These are phyloP conservation scores for Drosophila pallidifrons DNA, from an alignment of 1,140 invertebrate species.

Conservation along the genomic window DNA sequence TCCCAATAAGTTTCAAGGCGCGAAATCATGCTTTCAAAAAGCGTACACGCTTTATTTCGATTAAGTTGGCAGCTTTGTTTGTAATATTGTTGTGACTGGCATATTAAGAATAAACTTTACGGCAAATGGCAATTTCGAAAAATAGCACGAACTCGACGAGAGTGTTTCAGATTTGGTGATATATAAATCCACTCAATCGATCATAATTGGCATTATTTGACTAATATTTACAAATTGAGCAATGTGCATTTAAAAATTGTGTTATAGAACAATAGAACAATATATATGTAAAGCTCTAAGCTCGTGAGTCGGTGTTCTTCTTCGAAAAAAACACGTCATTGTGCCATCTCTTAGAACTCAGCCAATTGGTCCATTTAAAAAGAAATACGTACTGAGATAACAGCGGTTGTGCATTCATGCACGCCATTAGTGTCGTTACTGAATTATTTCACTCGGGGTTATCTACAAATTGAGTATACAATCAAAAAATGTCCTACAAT, in stretches of 20 bases:
- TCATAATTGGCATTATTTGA: too few species aligned
- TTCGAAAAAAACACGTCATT: constrained; percentile 13
- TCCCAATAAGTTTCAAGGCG: too few species aligned
- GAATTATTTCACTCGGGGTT: neutral
- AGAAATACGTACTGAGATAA: neutral
- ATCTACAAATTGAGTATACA: neutral
- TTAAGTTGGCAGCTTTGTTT: neutral
- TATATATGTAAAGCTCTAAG: too few species aligned
- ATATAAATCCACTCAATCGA: too few species aligned
- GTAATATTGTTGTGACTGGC: neutral
- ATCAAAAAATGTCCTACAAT: constrained; percentile 36
- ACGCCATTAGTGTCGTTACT: too few species aligned
- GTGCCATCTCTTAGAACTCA: constrained; percentile 14
- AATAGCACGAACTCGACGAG: neutral
- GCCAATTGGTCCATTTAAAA: constrained; percentile 25
- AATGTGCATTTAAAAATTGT: neutral
- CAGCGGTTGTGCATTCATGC: neutral
- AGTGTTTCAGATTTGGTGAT: neutral
- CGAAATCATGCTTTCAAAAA: too few species aligned
- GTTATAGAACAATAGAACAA: neutral
- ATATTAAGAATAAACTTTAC: neutral
- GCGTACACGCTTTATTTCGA: neutral
- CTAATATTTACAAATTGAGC: too few species aligned
- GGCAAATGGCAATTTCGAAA: neutral
- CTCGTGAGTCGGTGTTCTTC: neutral